Percentiles rank a stretch among this genome's conserved stretches.
These are phyloP conservation scores for Drosophila sulfurigaster DNA, from an alignment of 1,140 invertebrate species.

Conservation along the genomic window DNA sequence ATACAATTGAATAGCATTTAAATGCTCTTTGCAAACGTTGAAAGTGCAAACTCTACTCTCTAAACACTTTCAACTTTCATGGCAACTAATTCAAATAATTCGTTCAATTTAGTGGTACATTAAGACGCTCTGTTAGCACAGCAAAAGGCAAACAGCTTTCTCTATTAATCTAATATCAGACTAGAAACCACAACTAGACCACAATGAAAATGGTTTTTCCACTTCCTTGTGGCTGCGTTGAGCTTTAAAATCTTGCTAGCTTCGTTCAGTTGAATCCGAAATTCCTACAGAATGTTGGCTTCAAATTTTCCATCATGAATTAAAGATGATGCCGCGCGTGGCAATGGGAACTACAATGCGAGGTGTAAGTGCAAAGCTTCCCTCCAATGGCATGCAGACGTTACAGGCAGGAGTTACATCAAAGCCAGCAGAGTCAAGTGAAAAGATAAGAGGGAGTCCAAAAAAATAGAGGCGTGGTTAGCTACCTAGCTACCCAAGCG, in stretches of 20 bases:
- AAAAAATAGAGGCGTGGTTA: not conserved
- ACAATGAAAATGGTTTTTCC: conserved; percentile 5
- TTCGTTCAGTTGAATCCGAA: conserved; percentile 9
- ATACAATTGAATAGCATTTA: not conserved
- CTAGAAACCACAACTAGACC: conserved; percentile 21
- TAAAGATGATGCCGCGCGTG: conserved; percentile 71
- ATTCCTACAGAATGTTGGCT: conserved; percentile 2
- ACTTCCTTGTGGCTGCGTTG: not conserved
- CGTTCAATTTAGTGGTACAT: conserved; percentile 11
- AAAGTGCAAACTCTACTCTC: not conserved
- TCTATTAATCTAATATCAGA: conserved; percentile 12
- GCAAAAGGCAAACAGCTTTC: not conserved
- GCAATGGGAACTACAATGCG: conserved; percentile 49
- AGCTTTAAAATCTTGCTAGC: conserved; percentile 11
- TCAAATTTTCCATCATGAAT: conserved; percentile 68
- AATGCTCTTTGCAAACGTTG: not conserved
- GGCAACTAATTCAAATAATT: conserved; percentile 5
- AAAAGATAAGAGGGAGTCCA: conserved; percentile 6
- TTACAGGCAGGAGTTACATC: conserved; percentile 36
- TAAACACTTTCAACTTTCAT: not conserved
- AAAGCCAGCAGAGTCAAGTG: conserved; percentile 59
- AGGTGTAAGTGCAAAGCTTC: conserved; percentile 48
- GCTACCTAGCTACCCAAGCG: conserved; percentile 49
- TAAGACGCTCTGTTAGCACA: not conserved
- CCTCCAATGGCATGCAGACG: not conserved